Evolutionary conservation across 2,888 invertebrate genomes (phyloP), one percentile per base, ranked within the genome.

Genomic region (Physocephala rufipes): DNA sequence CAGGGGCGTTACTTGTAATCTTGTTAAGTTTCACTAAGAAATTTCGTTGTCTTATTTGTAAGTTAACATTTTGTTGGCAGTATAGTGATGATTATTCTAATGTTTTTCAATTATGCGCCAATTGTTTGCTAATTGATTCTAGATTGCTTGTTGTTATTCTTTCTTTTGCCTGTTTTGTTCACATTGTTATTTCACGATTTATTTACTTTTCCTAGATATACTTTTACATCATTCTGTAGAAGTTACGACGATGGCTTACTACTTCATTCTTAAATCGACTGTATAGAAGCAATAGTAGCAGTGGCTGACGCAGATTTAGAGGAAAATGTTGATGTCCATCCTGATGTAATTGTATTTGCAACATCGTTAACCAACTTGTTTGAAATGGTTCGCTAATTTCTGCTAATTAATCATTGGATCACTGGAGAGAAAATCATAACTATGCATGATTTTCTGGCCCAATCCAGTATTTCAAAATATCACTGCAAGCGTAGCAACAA

Each of bases 341-440:
- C 16, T n/a, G 13, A 19, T 1, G 49, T 1, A 53, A n/a, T 21
- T 21, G n/a, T 9, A 53, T 24, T 26, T 24, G 49, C 49, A 49
- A 49, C 49, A 49, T 13, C 24, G 24, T 15, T 55, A 28, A 24
- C 28, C 26, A 58, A 28, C 26, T 26, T n/a, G 63, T 43, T 43
- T 45, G 51, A 47, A 68, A 51, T 51, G 49, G 74, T 78, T 75
- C 75, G 77, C 68, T 68, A 68, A 68, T 68, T 68, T 62, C 68
- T 61, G 30, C 51, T 49, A 61, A 68, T 68, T 62, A 68, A 68
- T 68, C 68, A 68, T 68, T 13, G 66, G 51, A 21, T 26, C 58
- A 15, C 3, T 58, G 58, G 28, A 28, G 58, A 58, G 53, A 58
- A 26, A 24, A 58, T 24, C 58, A 28, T 26, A 58, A 16, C 24